Evolutionary conservation across 92 coral and sea anemone species (phyloP), one percentile per base, ranked within the genome.

Genomic region (Siderastrea radians): DNA sequence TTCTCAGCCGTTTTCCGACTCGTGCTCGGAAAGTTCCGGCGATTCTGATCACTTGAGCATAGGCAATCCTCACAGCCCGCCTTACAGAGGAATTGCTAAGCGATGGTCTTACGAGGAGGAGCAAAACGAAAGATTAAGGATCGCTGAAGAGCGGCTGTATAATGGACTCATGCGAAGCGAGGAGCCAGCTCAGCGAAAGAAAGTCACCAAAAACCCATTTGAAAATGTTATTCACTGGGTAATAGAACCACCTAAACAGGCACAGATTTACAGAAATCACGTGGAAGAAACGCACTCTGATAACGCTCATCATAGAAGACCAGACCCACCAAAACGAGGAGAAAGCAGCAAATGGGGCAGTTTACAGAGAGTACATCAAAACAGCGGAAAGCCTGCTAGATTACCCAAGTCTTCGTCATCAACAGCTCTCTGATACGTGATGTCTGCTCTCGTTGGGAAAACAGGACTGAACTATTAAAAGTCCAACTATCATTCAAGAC

Each of bases 171-270:
- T 64, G 82, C 58, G 75, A 0, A 53, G 57, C 66, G 75, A 75
- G 3, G 77, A 68, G 67, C 66, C 38, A 44, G 72, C 65, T 54
- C 64, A 59, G 54, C 80, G 83, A 73, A 86, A 82, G 55, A 91
- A 76, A 80, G 49, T 62, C 47, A 60, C 87, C 7, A 78, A 75
- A 64, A 93, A 84, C 70, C 95, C 95, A 15, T 82, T 91, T 19
- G 90, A 91, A 44, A 93, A 89, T 77, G 94, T 90, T 14, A 86
- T 93, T 4, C 90, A 93, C 62, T 95, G 98, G 98, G 96, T 95
- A 10, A 80, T 90, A 66, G 91, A 88, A 14, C 73, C 96, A 5
- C 83, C 89, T 6, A 76, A 85, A 54, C 72, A 84, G n/a, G 74
- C 49, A 14, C 74, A 50, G 19, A 16, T 38, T 55, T 12, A 3